Conservation (phyloP, 2,797 vertebrate genomes). For the Betta splendens region DNA sequence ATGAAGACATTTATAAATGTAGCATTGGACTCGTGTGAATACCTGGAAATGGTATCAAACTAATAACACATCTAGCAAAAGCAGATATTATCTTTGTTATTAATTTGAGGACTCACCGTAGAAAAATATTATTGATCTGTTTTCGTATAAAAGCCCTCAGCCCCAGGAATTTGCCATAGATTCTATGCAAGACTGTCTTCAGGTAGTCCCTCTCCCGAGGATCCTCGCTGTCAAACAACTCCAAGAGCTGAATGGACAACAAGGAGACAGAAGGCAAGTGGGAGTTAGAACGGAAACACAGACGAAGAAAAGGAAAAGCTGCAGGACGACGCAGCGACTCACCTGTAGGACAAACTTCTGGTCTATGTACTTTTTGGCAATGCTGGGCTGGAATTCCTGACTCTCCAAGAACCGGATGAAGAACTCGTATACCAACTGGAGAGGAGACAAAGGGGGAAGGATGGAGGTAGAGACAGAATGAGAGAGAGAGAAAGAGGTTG, state of each 20-base stretch:
- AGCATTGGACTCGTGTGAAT: too few species aligned
- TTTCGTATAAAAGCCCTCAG: constrained; percentile 99
- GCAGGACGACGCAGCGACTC: constrained; percentile 52
- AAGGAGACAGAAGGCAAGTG: not conserved
- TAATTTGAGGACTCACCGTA: constrained; percentile 96
- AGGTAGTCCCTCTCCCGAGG: constrained; percentile 98
- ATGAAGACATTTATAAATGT: too few species aligned
- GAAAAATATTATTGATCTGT: constrained; percentile 99
- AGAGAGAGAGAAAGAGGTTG: not conserved
- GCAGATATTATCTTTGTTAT: too few species aligned
- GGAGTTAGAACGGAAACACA: not conserved
- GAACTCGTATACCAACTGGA: constrained; percentile 99
- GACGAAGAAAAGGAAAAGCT: not conserved
- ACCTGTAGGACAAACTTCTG: constrained; percentile 99
- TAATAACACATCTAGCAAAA: too few species aligned
- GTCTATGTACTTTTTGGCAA: constrained; percentile 99
- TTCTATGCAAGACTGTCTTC: constrained; percentile 99
- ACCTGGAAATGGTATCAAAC: too few species aligned
- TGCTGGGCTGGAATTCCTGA: constrained; percentile 99
- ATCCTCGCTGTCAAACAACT: constrained; percentile 98
- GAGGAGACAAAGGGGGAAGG: constrained; percentile 14
- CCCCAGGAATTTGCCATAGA: constrained; percentile 99
- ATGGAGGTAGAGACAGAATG: not conserved
- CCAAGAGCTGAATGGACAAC: constrained; percentile 86
- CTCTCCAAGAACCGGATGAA: constrained; percentile 99